A percentile compares a stretch with the other conserved stretches of the same genome.
Conservation (phyloP, 92 coral and sea anemone species). For the Hydrozoanthus gracilis region DNA sequence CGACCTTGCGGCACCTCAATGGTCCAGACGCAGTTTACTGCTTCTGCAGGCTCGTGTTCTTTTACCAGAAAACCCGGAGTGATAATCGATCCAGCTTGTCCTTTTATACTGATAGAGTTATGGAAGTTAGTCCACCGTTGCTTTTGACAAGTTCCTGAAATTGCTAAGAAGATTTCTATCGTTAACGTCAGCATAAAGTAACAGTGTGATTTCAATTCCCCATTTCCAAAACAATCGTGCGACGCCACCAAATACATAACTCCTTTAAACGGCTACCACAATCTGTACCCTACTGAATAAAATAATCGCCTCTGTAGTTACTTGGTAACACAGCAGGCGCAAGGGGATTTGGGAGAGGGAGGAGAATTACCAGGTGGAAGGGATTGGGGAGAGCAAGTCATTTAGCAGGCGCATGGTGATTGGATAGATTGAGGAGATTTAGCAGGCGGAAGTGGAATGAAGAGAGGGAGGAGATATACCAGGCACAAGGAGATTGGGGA, state of each 20-base stretch:
- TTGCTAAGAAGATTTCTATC: background rate
- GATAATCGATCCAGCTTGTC: conserved; percentile 26
- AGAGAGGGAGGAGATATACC: no score
- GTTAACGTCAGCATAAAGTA: background rate
- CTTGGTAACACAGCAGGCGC: no score
- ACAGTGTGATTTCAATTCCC: background rate
- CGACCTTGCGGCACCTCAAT: conserved; percentile 23
- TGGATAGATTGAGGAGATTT: no score
- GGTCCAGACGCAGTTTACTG: conserved; percentile 10
- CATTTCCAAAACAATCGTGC: background rate
- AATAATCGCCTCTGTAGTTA: no score
- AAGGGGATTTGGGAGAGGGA: no score
- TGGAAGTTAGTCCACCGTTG: background rate
- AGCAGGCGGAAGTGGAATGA: no score
- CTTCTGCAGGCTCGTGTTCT: background rate
- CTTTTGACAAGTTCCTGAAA: conserved; percentile 17
- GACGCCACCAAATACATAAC: background rate
- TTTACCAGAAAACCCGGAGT: conserved; percentile 30
- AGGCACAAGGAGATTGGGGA: no score
- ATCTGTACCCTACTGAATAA: no score
- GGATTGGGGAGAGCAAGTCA: no score
- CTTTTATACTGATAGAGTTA: background rate
- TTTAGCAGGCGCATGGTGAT: no score
- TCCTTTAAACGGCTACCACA: no score
- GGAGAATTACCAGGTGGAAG: no score